Conservation (phyloP, 2,888 invertebrate genomes). For the Nemapogon koenigi region DNA sequence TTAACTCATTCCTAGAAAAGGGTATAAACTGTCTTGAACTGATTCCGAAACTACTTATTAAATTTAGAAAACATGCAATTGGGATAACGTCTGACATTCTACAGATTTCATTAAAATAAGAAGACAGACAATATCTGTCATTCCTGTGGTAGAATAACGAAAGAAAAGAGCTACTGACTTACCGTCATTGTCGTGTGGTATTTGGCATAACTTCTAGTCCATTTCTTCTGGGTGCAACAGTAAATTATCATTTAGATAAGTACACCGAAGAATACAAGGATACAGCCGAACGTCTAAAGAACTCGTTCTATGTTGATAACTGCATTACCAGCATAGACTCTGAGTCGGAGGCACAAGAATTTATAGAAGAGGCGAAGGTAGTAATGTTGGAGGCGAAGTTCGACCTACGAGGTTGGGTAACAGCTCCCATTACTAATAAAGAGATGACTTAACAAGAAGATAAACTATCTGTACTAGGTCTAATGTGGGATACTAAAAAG, state of each 20-base stretch:
- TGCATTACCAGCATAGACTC: constrained; percentile 13
- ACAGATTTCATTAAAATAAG: constrained; percentile 19
- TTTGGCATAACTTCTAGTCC: constrained; percentile 12
- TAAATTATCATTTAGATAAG: constrained; percentile 9
- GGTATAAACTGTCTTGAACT: constrained; percentile 22
- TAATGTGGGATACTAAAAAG: constrained; percentile 11
- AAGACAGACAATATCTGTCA: constrained; percentile 21
- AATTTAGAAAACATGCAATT: constrained; percentile 16
- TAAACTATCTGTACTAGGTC: too few relatives aligned
- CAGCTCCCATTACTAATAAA: too few relatives aligned
- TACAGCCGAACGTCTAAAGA: constrained; percentile 9
- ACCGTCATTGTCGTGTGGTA: constrained; percentile 11
- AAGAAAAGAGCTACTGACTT: neutral
- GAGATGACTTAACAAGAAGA: too few relatives aligned
- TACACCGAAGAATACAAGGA: neutral
- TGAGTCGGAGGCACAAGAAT: constrained; percentile 9
- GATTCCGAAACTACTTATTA: constrained; percentile 15
- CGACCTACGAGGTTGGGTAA: constrained; percentile 14
- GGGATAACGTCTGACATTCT: constrained; percentile 22
- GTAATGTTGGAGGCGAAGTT: constrained; percentile 14
- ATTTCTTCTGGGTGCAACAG: constrained; percentile 10
- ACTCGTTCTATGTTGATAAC: constrained; percentile 16
- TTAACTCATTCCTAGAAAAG: constrained; percentile 23
- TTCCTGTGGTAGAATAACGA: constrained; percentile 20
- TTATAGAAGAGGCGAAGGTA: constrained; percentile 12